A percentile compares a stretch with the other conserved stretches of the same genome.
Evolutionary conservation across 2,888 invertebrate species (phyloP).

Genomic region (Spodoptera littoralis): DNA sequence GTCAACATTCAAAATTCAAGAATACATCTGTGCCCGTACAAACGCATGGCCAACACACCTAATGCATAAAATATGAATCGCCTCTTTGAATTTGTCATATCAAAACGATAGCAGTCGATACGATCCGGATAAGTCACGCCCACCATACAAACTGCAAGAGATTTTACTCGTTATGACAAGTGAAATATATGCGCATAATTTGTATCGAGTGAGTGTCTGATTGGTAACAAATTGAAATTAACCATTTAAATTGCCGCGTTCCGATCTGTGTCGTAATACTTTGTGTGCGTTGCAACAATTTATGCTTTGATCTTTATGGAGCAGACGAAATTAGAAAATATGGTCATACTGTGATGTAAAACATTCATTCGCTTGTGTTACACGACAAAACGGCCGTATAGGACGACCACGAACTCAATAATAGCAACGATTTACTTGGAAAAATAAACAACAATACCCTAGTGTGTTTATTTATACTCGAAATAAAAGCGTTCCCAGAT

Average conservation of each 20-base stretch:
- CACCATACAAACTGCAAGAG: slow-evolving; percentile 64
- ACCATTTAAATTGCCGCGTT: slow-evolving; percentile 39
- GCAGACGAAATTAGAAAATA: neutral
- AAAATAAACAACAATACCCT: slow-evolving; percentile 22
- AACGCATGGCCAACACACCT: slow-evolving; percentile 70
- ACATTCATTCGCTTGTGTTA: too few species aligned
- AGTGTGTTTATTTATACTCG: slow-evolving; percentile 45
- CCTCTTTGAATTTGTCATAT: slow-evolving; percentile 84
- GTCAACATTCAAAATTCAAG: slow-evolving; percentile 55
- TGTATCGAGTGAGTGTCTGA: slow-evolving; percentile 62
- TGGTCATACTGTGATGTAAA: neutral
- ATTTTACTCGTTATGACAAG: slow-evolving; percentile 74
- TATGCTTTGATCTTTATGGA: slow-evolving; percentile 17
- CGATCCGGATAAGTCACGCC: slow-evolving; percentile 69
- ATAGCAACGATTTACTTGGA: slow-evolving; percentile 1
- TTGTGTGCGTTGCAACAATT: slow-evolving; percentile 21
- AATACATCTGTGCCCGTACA: slow-evolving; percentile 57
- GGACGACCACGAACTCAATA: neutral
- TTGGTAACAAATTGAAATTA: slow-evolving; percentile 60
- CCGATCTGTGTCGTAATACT: slow-evolving; percentile 24
- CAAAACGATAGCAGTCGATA: slow-evolving; percentile 74
- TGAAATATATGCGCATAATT: slow-evolving; percentile 73
- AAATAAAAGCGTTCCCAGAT: slow-evolving; percentile 48
- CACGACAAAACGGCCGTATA: too few species aligned
- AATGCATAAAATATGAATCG: slow-evolving; percentile 85